Conservation (phyloP, 2,888 invertebrate species). For the Athetis lepigone region DNA sequence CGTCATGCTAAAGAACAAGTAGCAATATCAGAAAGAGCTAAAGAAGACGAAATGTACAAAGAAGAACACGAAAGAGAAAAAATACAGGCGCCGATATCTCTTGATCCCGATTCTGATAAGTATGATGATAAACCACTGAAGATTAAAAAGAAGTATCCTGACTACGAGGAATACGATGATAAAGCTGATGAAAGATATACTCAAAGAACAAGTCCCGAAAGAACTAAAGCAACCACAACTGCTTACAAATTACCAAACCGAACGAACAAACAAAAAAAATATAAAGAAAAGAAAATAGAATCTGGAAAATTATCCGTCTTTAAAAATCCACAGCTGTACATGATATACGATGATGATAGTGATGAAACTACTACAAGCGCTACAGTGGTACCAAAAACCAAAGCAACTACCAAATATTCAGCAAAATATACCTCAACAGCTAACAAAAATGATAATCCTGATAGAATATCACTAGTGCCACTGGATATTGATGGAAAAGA, state of each 20-base stretch:
- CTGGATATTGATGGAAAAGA: conserved; percentile 68
- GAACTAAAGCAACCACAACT: conserved; percentile 52
- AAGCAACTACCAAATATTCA: conserved; percentile 59
- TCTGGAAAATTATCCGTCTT: conserved; percentile 81
- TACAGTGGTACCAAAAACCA: conserved; percentile 25
- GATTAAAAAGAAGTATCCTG: conserved; percentile 56
- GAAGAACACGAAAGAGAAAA: conserved; percentile 78
- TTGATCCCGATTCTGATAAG: conserved; percentile 67
- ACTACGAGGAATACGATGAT: conserved; percentile 83
- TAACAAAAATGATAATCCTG: conserved; percentile 63
- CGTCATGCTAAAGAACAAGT: conserved; percentile 83
- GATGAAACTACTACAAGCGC: conserved; percentile 60
- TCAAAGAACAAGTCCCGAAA: conserved; percentile 58
- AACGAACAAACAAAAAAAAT: conserved; percentile 53
- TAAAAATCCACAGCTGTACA: conserved; percentile 79
- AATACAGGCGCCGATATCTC: conserved; percentile 51
- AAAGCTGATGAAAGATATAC: conserved; percentile 76
- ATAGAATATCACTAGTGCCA: conserved; percentile 81
- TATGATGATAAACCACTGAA: conserved; percentile 62
- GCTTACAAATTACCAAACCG: conserved; percentile 46
- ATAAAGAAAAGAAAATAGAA: conserved; percentile 65
- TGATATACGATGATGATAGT: conserved; percentile 75
- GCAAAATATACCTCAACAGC: conserved; percentile 62
- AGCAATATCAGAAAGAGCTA: conserved; percentile 78
- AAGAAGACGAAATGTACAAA: conserved; percentile 82